A percentile compares a stretch with the other conserved stretches of the same genome.
Conservation (phyloP, 2,888 invertebrate species). For the Eudasyphora cyanicolor region DNA sequence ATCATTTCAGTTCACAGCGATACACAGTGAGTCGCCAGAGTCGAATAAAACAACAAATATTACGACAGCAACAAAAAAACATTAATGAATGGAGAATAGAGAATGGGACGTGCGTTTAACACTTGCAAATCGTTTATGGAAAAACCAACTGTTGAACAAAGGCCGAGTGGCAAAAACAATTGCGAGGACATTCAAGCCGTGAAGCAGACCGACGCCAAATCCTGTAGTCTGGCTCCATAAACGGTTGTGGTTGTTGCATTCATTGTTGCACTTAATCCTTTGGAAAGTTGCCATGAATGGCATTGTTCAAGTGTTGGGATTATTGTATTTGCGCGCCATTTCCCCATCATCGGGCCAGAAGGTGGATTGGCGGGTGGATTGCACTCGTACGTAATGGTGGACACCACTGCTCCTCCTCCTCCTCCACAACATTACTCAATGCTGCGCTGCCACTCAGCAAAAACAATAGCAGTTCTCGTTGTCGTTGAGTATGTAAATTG, state of each 20-base stretch:
- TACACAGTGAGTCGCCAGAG: neutral
- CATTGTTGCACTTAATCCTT: conserved; percentile 14
- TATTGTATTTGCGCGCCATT: conserved; percentile 1
- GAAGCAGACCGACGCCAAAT: neutral
- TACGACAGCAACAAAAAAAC: neutral
- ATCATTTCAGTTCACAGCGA: neutral
- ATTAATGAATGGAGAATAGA: neutral
- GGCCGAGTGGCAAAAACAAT: neutral
- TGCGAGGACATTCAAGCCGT: neutral
- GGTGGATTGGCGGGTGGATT: neutral
- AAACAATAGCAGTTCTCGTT: too few relatives aligned
- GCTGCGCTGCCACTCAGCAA: too few relatives aligned
- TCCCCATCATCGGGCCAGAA: neutral
- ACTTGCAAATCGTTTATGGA: neutral
- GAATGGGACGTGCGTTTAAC: neutral
- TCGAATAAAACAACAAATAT: too few relatives aligned
- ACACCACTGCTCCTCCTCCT: too few relatives aligned
- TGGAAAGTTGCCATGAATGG: neutral
- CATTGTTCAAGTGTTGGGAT: neutral
- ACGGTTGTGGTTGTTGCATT: neutral
- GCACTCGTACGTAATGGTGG: neutral
- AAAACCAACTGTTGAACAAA: conserved; percentile 17
- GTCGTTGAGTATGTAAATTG: neutral
- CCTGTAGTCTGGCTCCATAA: neutral
- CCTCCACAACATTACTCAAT: too few relatives aligned